Conservation (phyloP, 2,888 invertebrate species). For the Dryocosmus kuriphilus region DNA sequence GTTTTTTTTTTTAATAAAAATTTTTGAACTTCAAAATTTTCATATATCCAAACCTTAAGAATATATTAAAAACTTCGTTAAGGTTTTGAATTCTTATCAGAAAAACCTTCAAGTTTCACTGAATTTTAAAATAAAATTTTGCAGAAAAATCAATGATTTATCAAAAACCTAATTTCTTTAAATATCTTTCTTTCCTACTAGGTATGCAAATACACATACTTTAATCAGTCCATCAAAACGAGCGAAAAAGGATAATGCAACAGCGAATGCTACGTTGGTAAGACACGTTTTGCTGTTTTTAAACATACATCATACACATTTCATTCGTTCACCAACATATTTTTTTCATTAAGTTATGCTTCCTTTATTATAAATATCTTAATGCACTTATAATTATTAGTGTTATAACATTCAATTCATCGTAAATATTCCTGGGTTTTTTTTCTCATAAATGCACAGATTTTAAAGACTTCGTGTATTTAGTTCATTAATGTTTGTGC, state of each 20-base stretch:
- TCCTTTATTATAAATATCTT: neutral
- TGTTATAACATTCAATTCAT: slow-evolving; percentile 7
- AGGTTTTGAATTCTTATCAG: neutral
- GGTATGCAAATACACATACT: slow-evolving; percentile 85
- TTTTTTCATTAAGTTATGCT: neutral
- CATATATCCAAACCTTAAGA: no score
- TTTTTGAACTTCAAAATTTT: no score
- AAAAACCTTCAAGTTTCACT: no score
- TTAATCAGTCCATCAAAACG: slow-evolving; percentile 88
- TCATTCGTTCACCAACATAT: neutral
- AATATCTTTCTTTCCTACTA: slow-evolving; percentile 55
- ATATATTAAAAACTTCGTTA: neutral
- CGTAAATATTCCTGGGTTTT: neutral
- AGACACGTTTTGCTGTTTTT: slow-evolving; percentile 48
- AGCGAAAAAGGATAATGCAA: slow-evolving; percentile 82
- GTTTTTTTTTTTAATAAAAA: no score
- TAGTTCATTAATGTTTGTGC: neutral
- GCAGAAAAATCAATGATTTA: slow-evolving; percentile 4
- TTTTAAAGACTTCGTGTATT: neutral
- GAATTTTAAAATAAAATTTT: neutral
- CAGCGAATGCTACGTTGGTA: slow-evolving; percentile 72
- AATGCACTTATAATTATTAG: neutral
- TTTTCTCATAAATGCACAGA: neutral
- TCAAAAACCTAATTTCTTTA: neutral
- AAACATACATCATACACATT: neutral